Evolutionary conservation across 1,140 invertebrate genomes (phyloP).

Genomic region (Scylla paramamosain): DNA sequence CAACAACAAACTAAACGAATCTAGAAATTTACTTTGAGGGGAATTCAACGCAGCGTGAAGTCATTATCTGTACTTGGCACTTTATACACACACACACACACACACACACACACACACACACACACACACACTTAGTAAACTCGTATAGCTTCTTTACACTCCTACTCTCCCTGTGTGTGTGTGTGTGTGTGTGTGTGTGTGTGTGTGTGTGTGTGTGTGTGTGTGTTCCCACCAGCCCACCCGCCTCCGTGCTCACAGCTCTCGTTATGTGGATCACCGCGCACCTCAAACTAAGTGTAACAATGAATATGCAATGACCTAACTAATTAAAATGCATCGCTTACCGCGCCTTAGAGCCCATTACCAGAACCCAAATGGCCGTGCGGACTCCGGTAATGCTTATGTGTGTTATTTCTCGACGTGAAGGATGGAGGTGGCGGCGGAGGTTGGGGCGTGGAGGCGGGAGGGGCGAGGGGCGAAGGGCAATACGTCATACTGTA

Average conservation of each 20-base stretch:
- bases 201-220: slow-evolving; percentile 16
- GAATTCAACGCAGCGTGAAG: too few species aligned
- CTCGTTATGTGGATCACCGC: slow-evolving; percentile 11
- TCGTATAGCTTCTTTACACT: too few species aligned
- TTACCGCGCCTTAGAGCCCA: slow-evolving; percentile 9
- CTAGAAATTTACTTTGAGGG: too few species aligned
- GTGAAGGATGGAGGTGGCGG: not conserved
- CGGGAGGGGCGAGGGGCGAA: not conserved
- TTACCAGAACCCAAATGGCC: slow-evolving; percentile 7
- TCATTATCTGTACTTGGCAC: too few species aligned
- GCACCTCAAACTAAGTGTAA: slow-evolving; percentile 4
- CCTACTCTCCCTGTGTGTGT: too few species aligned
- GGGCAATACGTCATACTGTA: not conserved
- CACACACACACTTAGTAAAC: too few species aligned
- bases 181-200: not conserved
- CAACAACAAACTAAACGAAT: too few species aligned
- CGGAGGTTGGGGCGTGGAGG: not conserved
- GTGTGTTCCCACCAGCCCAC: not conserved
- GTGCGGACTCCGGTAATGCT: not conserved
- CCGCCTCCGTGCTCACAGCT: not conserved
- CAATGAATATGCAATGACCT: slow-evolving; percentile 23
- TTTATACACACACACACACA: too few species aligned
- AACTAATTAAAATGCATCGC: slow-evolving; percentile 3
- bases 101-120: too few species aligned
- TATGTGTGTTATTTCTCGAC: not conserved